Evolutionary conservation across 2,797 vertebrate species (phyloP).

Genomic region (Bradypodion pumilum): DNA sequence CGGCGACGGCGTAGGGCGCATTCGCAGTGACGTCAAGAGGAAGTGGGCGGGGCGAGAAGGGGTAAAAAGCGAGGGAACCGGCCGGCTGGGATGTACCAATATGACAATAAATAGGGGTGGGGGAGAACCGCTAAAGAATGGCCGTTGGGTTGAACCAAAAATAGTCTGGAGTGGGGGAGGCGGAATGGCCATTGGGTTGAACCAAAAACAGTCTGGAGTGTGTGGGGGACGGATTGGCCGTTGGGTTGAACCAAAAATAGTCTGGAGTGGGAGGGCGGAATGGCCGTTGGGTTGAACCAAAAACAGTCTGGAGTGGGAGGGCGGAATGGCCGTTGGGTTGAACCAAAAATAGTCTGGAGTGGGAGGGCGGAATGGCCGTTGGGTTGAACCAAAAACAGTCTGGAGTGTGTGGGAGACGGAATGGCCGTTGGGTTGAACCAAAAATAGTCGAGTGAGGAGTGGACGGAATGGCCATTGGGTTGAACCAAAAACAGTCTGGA

Average conservation of each 20-base stretch:
- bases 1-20: conserved; percentile 12
- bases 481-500: not conserved
- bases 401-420: no score
- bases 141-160: not conserved
- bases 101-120: no score
- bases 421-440: no score
- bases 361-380: no score
- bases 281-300: conserved; percentile 24
- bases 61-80: not conserved
- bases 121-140: not conserved
- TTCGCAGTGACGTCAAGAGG: not conserved
- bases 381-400: not conserved
- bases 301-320: no score
- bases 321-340: not conserved
- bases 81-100: conserved; percentile 21
- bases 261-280: no score
- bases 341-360: not conserved
- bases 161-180: not conserved
- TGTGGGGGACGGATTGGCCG: no score
- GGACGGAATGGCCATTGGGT: no score
- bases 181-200: conserved; percentile 6
- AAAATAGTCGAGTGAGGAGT: no score
- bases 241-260: no score
- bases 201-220: not conserved
- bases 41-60: not conserved